Base-by-base conservation (phyloP, 2,113 vertebrate genomes). In the human region DNA sequence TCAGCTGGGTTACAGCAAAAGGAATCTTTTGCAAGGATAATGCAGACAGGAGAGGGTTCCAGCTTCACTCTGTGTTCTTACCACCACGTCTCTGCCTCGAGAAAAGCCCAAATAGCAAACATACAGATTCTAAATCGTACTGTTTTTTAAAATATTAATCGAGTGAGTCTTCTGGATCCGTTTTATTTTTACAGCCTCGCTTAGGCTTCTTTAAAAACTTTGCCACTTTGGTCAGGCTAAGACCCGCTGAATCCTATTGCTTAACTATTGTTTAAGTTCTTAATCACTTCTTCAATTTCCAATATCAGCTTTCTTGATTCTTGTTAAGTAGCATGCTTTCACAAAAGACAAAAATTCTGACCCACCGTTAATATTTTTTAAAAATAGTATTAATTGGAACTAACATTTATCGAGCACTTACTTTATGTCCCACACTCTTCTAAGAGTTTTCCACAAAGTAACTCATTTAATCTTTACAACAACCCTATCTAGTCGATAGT, bases 391-490 rank as follows among this genome's bases (percentile, higher is more conserved):
- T 85, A 76, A 57, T 84, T 30, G 23, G 40, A 90, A 35, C 14
- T 90, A 66, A 81, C 12, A n/a, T 45, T 92, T 87, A 16, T 4
- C 83, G 35, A 92, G 11, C 48, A 32, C 52, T 57, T 32, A 18
- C 30, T 43, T 0, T 8, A 66, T 22, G 17, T 6, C 64, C 89
- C 27, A 23, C 11, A 25, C 6, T 61, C 27, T 59, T 61, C 30
- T 20, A 5, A 43, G 76, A 90, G 22, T 45, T 96, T 97, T 87
- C 89, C 17, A 59, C 30, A 6, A 25, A n/a, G n/a, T 45, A 85
- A 55, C 17, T 80, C 23, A 35, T 43, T 75, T 70, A 17, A 22
- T 43, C 22, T 59, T 84, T 9, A 11, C 18, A 70, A 22, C 2
- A 70, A 48, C 8, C 2, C 40, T 45, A 23, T 8, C 1, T 68